phyloP scores from a whole-genome alignment of 2,888 invertebrate species.

The Merodon equestris region DNA sequence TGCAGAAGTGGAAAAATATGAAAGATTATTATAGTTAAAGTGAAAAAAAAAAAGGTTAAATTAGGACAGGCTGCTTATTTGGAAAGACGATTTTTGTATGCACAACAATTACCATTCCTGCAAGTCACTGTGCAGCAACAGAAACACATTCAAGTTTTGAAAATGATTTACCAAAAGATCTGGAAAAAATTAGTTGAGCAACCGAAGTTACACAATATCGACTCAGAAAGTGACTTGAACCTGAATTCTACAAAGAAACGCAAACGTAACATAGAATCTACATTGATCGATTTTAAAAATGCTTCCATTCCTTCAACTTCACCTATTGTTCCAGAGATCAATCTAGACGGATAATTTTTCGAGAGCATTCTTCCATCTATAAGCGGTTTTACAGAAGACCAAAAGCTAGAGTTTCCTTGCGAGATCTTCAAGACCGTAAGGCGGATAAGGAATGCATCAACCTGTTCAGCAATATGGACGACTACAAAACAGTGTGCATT shows the following conservation, averaged over 20 bases:
- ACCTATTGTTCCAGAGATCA: slow-evolving; percentile 11
- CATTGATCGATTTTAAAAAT: slow-evolving; percentile 16
- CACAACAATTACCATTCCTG: no score
- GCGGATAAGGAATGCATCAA: slow-evolving; percentile 6
- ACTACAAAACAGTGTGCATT: not conserved
- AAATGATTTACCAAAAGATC: no score
- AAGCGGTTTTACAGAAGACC: no score
- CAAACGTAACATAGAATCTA: slow-evolving; percentile 11
- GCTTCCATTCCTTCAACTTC: slow-evolving; percentile 9
- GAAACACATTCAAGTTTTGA: no score
- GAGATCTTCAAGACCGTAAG: slow-evolving; percentile 25
- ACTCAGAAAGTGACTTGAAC: not conserved
- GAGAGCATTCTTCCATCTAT: no score
- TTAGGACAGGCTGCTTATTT: slow-evolving; percentile 3
- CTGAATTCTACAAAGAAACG: no score
- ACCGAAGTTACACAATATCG: not conserved
- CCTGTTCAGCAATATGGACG: slow-evolving; percentile 1
- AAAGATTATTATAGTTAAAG: not conserved
- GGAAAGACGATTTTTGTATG: no score
- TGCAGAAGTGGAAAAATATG: not conserved
- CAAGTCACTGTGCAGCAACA: not conserved
- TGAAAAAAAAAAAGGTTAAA: slow-evolving; percentile 6
- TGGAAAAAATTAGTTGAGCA: no score
- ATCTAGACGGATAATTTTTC: slow-evolving; percentile 15
- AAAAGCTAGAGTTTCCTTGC: no score